phyloP scores from a whole-genome alignment of 2,888 invertebrate species.

The Pinctada fucata region DNA sequence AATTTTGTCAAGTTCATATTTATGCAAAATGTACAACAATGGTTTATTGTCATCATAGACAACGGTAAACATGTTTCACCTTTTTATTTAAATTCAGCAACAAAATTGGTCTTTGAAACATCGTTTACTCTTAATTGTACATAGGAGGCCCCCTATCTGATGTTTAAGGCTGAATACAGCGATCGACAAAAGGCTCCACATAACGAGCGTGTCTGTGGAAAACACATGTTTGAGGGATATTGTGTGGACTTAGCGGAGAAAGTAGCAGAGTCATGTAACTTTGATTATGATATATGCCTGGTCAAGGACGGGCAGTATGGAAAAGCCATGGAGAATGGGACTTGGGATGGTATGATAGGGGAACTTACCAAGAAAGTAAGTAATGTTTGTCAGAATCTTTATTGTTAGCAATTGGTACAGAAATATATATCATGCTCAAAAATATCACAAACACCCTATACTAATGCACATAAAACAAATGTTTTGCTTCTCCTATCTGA shows the following conservation, averaged over 20 bases:
- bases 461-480: too few relatives aligned
- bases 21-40: too few relatives aligned
- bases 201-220: conserved; percentile 79
- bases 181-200: conserved; percentile 10
- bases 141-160: conserved; percentile 72
- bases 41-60: too few relatives aligned
- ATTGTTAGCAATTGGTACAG: not conserved
- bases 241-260: conserved; percentile 77
- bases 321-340: conserved; percentile 58
- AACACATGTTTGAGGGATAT: conserved; percentile 84
- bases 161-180: conserved; percentile 53
- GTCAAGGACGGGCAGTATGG: conserved; percentile 71
- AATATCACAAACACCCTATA: not conserved
- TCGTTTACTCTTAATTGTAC: conserved; percentile 4
- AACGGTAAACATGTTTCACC: too few relatives aligned
- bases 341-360: conserved; percentile 76
- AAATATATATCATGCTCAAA: not conserved
- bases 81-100: too few relatives aligned
- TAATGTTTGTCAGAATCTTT: conserved; percentile 11
- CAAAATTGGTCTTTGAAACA: too few relatives aligned
- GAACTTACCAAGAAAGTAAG: conserved; percentile 73
- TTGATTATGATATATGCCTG: conserved; percentile 74
- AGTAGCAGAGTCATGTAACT: conserved; percentile 73
- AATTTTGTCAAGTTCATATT: too few relatives aligned
- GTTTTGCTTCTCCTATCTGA: too few relatives aligned